Base-by-base conservation (phyloP, 2,113 vertebrate genomes). In the Argyrosomus japonicus region DNA sequence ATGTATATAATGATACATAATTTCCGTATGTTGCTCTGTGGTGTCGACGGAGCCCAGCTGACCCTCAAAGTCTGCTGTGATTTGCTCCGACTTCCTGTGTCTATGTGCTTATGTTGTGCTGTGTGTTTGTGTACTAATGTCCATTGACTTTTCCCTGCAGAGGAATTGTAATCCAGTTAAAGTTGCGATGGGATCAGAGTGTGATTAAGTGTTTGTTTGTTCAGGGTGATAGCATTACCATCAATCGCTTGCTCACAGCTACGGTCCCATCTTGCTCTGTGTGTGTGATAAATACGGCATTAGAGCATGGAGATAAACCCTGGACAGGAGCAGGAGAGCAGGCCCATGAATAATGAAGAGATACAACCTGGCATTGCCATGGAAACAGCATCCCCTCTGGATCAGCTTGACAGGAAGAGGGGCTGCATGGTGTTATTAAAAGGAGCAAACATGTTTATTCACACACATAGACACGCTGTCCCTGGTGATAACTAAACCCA, bases 301-400 rank as follows among this genome's bases (percentile, higher is more conserved):
- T 91, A 90, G 86, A 80, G 70, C 82, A 61, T 81, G 68, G 79
- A 88, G 88, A 91, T 90, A 92, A 93, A 92, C 89, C 81, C 86
- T 87, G 91, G 89, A 92, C 91, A 91, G 89, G 71, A 83, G 77
- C 73, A 75, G 70, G 43, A 74, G 83, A 88, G 84, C 82, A 77
- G 70, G 57, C 3, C 75, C 79, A 92, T 93, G 89, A 94, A 92
- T 94, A 93, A 91, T 93, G 91, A 90, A 95, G 90, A 88, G 83
- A 86, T 86, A 69, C 90, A 89, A 93, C 89, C 88, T 90, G 91
- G 64, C 57, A 88, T 95, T 92, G 86, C 91, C 88, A 92, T 95
- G 88, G 93, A 87, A 95, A 95, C 93, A 83, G 74, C 86, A 85
- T 90, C 80, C 82, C 71, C 68, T 60, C 79, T 43, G 82, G 84